Evolutionary conservation across 2,797 vertebrate genomes (phyloP).

Genomic region (Peromyscus eremicus): DNA sequence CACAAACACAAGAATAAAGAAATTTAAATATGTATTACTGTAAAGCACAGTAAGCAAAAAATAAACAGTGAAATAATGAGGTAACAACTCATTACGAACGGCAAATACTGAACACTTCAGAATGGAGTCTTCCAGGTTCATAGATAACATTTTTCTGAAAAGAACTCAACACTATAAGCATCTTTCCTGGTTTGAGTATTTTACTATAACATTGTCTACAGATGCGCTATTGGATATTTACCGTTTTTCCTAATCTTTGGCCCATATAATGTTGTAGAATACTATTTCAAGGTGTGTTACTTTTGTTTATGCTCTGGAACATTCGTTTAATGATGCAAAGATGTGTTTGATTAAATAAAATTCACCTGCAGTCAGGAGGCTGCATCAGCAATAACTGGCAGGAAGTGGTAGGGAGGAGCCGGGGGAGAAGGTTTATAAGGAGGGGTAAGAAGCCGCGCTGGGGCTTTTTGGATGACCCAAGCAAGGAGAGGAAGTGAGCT

Average conservation of each 20-base stretch:
- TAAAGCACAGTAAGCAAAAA: neutral
- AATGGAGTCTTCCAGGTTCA: neutral
- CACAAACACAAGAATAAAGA: neutral
- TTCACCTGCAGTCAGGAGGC: too few relatives aligned
- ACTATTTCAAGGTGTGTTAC: too few relatives aligned
- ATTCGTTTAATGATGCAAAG: too few relatives aligned
- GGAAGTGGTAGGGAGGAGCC: too few relatives aligned
- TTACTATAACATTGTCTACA: neutral
- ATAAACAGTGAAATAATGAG: neutral
- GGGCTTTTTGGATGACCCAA: too few relatives aligned
- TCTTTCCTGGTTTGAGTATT: neutral
- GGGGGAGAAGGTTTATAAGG: too few relatives aligned
- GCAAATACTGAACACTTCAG: neutral
- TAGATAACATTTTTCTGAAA: neutral
- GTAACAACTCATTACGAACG: neutral
- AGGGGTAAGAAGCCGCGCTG: fast-evolving
- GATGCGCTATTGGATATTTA: neutral
- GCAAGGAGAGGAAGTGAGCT: too few relatives aligned
- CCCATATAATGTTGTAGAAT: neutral
- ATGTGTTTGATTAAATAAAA: too few relatives aligned
- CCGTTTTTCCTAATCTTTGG: neutral
- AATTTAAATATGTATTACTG: neutral
- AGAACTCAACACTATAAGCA: neutral
- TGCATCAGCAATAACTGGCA: too few relatives aligned
- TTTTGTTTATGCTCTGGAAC: too few relatives aligned